Percentiles rank a stretch among this genome's conserved stretches.
Evolutionary conservation across 2,888 invertebrate species (phyloP).

Genomic region (Lepidonotus clava): DNA sequence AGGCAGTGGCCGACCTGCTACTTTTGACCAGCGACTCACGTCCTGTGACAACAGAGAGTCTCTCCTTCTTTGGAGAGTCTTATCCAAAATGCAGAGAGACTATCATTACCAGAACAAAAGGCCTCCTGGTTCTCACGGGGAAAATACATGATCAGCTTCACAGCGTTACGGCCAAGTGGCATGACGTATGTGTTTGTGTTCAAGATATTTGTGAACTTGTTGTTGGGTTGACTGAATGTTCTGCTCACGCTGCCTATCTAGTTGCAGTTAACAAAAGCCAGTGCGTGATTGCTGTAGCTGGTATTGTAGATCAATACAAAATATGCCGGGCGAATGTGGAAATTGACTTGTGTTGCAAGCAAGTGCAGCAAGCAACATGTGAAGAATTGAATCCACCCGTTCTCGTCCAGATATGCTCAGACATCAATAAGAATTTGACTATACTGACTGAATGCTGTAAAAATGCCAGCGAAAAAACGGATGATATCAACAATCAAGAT

Average conservation of each 20-base stretch:
- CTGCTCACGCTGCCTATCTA: slow-evolving; percentile 76
- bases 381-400: slow-evolving; percentile 73
- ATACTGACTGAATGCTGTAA: slow-evolving; percentile 75
- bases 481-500: slow-evolving; percentile 70
- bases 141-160: slow-evolving; percentile 69
- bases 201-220: slow-evolving; percentile 73
- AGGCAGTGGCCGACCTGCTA: slow-evolving; percentile 77
- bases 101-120: slow-evolving; percentile 69
- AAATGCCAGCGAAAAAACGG: slow-evolving; percentile 71
- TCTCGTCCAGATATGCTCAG: slow-evolving; percentile 74
- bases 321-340: slow-evolving; percentile 75
- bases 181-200: slow-evolving; percentile 70
- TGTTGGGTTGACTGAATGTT: slow-evolving; percentile 73
- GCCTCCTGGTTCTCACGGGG: slow-evolving; percentile 69
- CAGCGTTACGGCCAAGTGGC: slow-evolving; percentile 66
- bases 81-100: slow-evolving; percentile 69
- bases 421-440: slow-evolving; percentile 73
- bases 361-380: slow-evolving; percentile 70
- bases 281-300: slow-evolving; percentile 68
- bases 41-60: slow-evolving; percentile 73
- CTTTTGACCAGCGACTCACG: slow-evolving; percentile 76
- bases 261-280: slow-evolving; percentile 69
- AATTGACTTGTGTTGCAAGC: slow-evolving; percentile 73
- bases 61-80: slow-evolving; percentile 64
- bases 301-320: slow-evolving; percentile 75